phyloP scores from a whole-genome alignment of 2,113 vertebrate species.

The Lepidothrix coronata region DNA sequence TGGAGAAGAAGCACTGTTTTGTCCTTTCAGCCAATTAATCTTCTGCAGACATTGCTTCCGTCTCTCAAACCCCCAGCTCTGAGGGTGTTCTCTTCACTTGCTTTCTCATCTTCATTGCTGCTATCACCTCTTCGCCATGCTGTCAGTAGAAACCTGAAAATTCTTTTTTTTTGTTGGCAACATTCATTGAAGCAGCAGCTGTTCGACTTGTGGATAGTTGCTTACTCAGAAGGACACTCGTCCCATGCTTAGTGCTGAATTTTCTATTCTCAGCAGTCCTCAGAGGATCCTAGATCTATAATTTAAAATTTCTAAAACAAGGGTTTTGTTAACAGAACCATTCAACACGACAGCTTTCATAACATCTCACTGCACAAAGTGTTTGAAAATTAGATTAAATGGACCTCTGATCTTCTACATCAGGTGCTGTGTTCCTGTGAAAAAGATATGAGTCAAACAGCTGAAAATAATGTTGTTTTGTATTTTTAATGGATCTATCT shows the following conservation, averaged over 20 bases:
- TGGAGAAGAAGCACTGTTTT: neutral
- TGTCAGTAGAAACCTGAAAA: neutral
- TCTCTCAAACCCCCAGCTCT: neutral
- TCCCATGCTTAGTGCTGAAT: neutral
- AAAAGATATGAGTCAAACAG: slow-evolving; percentile 5
- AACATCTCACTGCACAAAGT: neutral
- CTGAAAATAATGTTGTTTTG: slow-evolving; percentile 41
- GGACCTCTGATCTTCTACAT: slow-evolving; percentile 38
- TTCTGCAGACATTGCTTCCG: neutral
- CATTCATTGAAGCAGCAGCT: neutral
- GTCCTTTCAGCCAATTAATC: neutral
- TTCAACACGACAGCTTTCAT: neutral
- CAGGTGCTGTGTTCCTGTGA: slow-evolving; percentile 44
- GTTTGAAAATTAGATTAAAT: slow-evolving; percentile 54
- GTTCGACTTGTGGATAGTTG: neutral
- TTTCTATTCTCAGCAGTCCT: neutral
- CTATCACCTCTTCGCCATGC: neutral
- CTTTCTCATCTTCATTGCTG: neutral
- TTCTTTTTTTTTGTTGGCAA: neutral
- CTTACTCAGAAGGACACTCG: neutral
- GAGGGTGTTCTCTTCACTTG: neutral
- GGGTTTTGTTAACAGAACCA: neutral
- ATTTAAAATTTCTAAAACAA: slow-evolving; percentile 24
- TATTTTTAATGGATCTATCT: slow-evolving; percentile 39
- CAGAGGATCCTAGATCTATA: slow-evolving; percentile 4